These are phyloP conservation scores for Xanthorhoe spadicearia DNA, from an alignment of 2,888 invertebrate species.

Conservation along the genomic window DNA sequence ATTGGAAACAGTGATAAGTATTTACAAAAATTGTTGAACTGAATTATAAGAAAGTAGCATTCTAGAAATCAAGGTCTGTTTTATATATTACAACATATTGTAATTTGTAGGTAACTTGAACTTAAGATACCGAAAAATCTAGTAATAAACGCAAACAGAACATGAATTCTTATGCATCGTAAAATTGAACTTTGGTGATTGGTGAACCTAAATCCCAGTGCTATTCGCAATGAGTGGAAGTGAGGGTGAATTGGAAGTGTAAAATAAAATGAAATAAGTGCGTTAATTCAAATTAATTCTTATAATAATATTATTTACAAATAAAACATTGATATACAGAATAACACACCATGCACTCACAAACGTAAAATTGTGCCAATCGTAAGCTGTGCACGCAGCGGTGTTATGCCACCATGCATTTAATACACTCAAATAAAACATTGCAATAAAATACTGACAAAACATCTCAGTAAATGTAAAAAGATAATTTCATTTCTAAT, in stretches of 20 bases:
- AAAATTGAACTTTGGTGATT: no score
- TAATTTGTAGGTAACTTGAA: neutral
- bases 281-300: slow-evolving; percentile 79
- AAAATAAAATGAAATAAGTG: slow-evolving; percentile 80
- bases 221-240: slow-evolving; percentile 57
- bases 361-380: slow-evolving; percentile 71
- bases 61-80: slow-evolving; percentile 34
- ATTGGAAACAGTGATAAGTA: slow-evolving; percentile 38
- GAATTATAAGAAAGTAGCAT: slow-evolving; percentile 10
- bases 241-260: slow-evolving; percentile 73
- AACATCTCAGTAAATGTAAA: slow-evolving; percentile 43
- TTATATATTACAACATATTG: slow-evolving; percentile 14
- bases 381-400: slow-evolving; percentile 78
- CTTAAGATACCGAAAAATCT: neutral
- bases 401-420: slow-evolving; percentile 76
- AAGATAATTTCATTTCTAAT: slow-evolving; percentile 48
- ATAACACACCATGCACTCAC: slow-evolving; percentile 85
- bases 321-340: slow-evolving; percentile 70
- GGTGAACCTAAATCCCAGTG: slow-evolving; percentile 39
- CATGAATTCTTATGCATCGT: slow-evolving; percentile 31
- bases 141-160: slow-evolving; percentile 25
- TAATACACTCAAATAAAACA: slow-evolving; percentile 55
- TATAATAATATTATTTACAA: slow-evolving; percentile 82
- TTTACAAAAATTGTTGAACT: slow-evolving; percentile 29
- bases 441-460: slow-evolving; percentile 57